Evolutionary conservation across 2,888 invertebrate species (phyloP).

Genomic region (Acanthosepion esculentum): DNA sequence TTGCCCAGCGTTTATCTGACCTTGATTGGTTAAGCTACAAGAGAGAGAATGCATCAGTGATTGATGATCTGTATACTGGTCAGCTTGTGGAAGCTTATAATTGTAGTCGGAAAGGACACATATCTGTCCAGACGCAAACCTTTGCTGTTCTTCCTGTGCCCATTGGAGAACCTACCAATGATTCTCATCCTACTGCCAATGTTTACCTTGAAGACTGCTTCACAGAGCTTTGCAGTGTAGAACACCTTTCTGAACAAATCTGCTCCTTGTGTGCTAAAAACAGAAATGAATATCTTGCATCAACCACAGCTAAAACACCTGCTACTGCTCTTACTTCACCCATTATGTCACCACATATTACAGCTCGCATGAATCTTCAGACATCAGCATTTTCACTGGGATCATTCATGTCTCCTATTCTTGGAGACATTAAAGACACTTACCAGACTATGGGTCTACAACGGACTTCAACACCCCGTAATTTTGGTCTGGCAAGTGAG

Average conservation of each 20-base stretch:
- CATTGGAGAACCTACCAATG: slow-evolving; percentile 63
- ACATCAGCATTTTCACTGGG: slow-evolving; percentile 16
- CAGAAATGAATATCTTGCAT: not conserved
- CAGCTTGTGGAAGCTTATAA: slow-evolving; percentile 72
- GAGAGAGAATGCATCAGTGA: slow-evolving; percentile 65
- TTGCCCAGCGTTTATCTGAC: slow-evolving; percentile 72
- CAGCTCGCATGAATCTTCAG: not conserved
- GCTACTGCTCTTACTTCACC: slow-evolving; percentile 25
- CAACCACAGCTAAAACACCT: not conserved
- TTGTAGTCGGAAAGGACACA: slow-evolving; percentile 66
- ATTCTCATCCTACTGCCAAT: slow-evolving; percentile 59
- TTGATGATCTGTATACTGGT: slow-evolving; percentile 72
- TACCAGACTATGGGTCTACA: slow-evolving; percentile 60
- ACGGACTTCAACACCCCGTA: slow-evolving; percentile 70
- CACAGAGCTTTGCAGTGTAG: slow-evolving; percentile 69
- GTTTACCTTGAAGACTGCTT: slow-evolving; percentile 71
- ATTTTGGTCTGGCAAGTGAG: slow-evolving; percentile 45
- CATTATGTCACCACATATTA: not conserved
- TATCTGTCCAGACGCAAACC: slow-evolving; percentile 70
- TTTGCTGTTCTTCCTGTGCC: slow-evolving; percentile 73
- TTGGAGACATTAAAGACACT: slow-evolving; percentile 45
- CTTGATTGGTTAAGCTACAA: slow-evolving; percentile 74
- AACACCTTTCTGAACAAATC: slow-evolving; percentile 65
- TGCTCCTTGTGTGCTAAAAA: slow-evolving; percentile 59
- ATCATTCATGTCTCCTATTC: slow-evolving; percentile 65